Evolutionary conservation across 2,888 invertebrate genomes (phyloP).

Genomic region (Odiellus spinosus): DNA sequence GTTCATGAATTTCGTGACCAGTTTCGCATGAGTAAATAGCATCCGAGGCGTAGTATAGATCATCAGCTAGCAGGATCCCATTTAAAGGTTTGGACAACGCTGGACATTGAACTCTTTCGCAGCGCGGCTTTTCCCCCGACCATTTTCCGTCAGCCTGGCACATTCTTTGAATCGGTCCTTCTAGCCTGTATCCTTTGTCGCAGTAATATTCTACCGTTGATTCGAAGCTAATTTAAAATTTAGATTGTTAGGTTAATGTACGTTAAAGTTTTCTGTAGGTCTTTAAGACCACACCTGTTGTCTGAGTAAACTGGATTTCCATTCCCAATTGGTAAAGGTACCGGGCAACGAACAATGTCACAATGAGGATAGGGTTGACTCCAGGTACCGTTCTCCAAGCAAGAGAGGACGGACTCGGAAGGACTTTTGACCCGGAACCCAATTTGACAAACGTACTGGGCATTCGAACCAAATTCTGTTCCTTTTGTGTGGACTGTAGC

Average conservation of each 20-base stretch:
- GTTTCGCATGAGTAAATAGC: background rate
- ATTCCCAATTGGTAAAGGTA: background rate
- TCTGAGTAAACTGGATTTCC: too few relatives aligned
- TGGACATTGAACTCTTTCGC: slow-evolving; percentile 6
- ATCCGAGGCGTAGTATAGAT: background rate
- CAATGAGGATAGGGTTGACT: background rate
- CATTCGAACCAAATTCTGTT: slow-evolving; percentile 6
- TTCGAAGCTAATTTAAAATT: slow-evolving; percentile 1
- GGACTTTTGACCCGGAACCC: slow-evolving; percentile 3
- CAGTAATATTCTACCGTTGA: slow-evolving; percentile 14
- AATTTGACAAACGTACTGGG: slow-evolving; percentile 9
- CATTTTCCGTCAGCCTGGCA: slow-evolving; percentile 23
- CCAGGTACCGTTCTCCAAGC: too few relatives aligned
- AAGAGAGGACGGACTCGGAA: too few relatives aligned
- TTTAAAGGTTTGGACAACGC: background rate
- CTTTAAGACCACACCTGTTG: too few relatives aligned
- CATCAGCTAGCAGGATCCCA: background rate
- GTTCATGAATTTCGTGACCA: background rate
- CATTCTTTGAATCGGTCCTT: slow-evolving; percentile 16
- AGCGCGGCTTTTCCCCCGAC: slow-evolving; percentile 23
- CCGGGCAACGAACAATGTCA: background rate
- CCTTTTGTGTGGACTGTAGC: slow-evolving; percentile 4
- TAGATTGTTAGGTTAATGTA: too few relatives aligned
- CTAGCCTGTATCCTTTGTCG: slow-evolving; percentile 11
- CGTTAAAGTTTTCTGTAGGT: too few relatives aligned